These are phyloP conservation scores for Xerus inauris DNA, from an alignment of 2,113 vertebrate genomes.

Conservation along the genomic window DNA sequence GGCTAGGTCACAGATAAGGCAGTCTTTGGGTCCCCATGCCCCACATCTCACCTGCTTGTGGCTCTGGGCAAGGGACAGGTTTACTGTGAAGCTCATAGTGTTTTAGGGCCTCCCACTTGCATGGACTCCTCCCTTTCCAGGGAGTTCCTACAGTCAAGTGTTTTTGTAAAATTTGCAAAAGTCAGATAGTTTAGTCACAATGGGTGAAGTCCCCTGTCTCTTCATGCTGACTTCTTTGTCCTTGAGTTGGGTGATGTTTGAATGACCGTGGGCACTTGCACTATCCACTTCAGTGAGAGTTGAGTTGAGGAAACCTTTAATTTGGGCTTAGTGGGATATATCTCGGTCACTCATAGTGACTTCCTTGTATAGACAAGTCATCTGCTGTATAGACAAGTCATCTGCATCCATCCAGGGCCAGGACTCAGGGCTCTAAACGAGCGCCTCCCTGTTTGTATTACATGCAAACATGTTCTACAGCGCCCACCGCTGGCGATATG, in stretches of 20 bases:
- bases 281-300: not conserved
- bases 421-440: not conserved
- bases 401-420: not conserved
- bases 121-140: not conserved
- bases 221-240: not conserved
- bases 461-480: accelerated
- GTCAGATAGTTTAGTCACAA: not conserved
- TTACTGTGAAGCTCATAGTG: not conserved
- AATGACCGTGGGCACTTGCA: not conserved
- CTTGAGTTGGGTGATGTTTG: not conserved
- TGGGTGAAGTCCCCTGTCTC: not conserved
- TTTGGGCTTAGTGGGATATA: not conserved
- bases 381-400: not conserved
- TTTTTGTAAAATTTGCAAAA: not conserved
- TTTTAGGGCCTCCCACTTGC: not conserved
- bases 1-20: not conserved
- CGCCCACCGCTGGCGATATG: accelerated
- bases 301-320: not conserved
- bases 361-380: not conserved
- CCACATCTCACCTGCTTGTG: not conserved
- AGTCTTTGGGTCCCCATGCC: accelerated
- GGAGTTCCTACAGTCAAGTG: not conserved
- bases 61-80: not conserved
- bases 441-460: too few species aligned
- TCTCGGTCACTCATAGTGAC: too few species aligned